phyloP scores from a whole-genome alignment of 1,140 invertebrate species.

The Listronotus oregonensis region DNA sequence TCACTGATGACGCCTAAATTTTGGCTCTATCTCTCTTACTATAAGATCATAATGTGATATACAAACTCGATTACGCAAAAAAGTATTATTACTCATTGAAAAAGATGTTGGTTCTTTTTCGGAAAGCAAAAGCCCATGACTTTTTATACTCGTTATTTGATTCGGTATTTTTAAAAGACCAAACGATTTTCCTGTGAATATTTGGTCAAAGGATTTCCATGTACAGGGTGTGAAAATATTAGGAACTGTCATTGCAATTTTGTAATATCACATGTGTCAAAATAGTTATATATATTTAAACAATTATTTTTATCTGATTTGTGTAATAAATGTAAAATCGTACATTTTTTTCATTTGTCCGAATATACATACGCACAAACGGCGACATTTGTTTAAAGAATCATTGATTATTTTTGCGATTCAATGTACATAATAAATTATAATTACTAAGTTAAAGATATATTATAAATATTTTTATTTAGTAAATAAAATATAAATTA shows the following conservation, averaged over 20 bases:
- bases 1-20: no score
- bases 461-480: slow-evolving; percentile 35
- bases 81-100: no score
- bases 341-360: slow-evolving; percentile 15
- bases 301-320: background rate
- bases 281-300: slow-evolving; percentile 38
- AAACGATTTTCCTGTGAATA: background rate
- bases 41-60: no score
- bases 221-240: slow-evolving; percentile 52
- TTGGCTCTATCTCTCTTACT: no score
- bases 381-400: slow-evolving; percentile 19
- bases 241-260: slow-evolving; percentile 50
- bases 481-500: slow-evolving; percentile 24
- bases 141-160: slow-evolving; percentile 4
- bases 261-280: slow-evolving; percentile 54
- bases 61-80: no score
- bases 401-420: slow-evolving; percentile 20
- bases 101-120: no score
- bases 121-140: background rate
- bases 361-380: slow-evolving; percentile 28
- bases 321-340: slow-evolving; percentile 11
- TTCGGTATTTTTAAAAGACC: slow-evolving; percentile 13
- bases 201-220: slow-evolving; percentile 44
- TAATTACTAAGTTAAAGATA: slow-evolving; percentile 25
- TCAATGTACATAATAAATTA: slow-evolving; percentile 15